Conservation (phyloP, 2,888 invertebrate species). For the Platycnemis pennipes region DNA sequence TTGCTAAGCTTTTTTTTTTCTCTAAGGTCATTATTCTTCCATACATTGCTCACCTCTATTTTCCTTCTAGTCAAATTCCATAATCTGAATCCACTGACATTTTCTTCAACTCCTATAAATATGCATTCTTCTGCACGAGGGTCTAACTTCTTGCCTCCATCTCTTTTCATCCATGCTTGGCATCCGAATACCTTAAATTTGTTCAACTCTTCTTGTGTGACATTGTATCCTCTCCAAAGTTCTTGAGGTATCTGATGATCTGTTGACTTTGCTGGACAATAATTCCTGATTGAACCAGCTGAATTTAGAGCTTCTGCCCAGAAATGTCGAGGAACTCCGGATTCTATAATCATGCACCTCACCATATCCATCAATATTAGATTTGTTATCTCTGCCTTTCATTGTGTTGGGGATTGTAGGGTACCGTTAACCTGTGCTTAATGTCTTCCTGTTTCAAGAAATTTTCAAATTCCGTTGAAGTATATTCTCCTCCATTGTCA, state of each 20-base stretch:
- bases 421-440: background rate
- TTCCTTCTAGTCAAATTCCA: background rate
- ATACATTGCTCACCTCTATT: slow-evolving; percentile 1
- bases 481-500: background rate
- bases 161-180: background rate
- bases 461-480: background rate
- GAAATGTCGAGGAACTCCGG: background rate
- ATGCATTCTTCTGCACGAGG: background rate
- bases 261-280: background rate
- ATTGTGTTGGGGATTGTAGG: background rate
- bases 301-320: background rate
- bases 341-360: background rate
- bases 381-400: background rate
- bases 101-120: background rate
- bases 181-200: background rate
- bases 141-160: background rate
- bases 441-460: background rate
- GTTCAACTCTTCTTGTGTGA: background rate
- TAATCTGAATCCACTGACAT: background rate
- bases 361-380: background rate
- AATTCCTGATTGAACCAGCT: background rate
- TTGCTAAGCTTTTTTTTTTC: too few relatives aligned
- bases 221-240: background rate
- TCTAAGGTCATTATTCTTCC: too few relatives aligned
- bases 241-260: background rate